Base-by-base conservation (phyloP, 2,888 invertebrate species). In the Iphiclides podalirius region DNA sequence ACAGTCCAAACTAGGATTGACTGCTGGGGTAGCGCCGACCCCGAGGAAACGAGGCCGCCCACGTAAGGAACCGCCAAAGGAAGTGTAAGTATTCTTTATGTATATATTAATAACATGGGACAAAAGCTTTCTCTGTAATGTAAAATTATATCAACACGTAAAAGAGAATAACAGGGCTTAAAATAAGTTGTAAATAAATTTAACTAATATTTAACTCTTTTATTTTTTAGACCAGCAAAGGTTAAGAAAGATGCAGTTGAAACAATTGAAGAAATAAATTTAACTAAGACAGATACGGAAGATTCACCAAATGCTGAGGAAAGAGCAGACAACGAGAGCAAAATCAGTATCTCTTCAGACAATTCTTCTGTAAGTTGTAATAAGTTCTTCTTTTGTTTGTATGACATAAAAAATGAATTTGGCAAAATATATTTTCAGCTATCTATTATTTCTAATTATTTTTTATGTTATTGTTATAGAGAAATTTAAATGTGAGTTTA, bases 41-140 rank as follows among this genome's bases (percentile, higher is more conserved):
- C 58, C 64, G 0, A 61, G 75, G 46, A 86, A 84, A 52, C 70
- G 85, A 0, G 86, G 86, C 0, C 72, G 86, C 0, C 86, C 86
- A 26, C 72, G 84, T 54, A 85, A 84, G 55, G 78, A 73, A 0
- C 54, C 52, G 3, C 46, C 47, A 0, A 59, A 62, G 33, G 66
- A 64, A 52, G 54, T 70, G 75, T 79, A 34, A 67, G 75, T 68
- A 40, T 13, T 23, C 13, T n/a, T n/a, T n/a, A n/a, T n/a, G n/a
- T n/a, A n/a, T n/a, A n/a, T n/a, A n/a, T n/a, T n/a, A n/a, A n/a
- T n/a, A n/a, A n/a, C n/a, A n/a, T n/a, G n/a, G n/a, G n/a, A n/a
- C n/a, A n/a, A n/a, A n/a, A n/a, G n/a, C n/a, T n/a, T n/a, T n/a
- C n/a, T n/a, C n/a, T n/a, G n/a, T n/a, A n/a, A n/a, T n/a, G n/a